phyloP scores from a whole-genome alignment of 2,888 invertebrate genomes.

The Abrostola triplasia region DNA sequence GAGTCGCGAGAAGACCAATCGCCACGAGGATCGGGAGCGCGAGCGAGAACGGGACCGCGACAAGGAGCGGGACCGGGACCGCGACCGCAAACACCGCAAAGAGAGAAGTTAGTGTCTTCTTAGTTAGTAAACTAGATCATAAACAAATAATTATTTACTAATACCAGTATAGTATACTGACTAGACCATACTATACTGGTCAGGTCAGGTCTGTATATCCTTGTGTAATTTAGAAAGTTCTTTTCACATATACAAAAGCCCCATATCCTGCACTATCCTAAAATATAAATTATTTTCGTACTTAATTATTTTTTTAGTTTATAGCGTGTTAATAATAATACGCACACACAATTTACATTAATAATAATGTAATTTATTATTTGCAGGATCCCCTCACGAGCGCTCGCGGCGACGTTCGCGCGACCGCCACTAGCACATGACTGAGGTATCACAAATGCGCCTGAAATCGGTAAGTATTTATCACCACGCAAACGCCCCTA shows the following conservation, averaged over 20 bases:
- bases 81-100: conserved; percentile 80
- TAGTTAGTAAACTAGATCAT: too few relatives aligned
- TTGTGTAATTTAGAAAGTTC: too few relatives aligned
- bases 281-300: background rate
- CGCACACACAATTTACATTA: too few relatives aligned
- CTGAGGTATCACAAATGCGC: conserved; percentile 88
- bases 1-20: conserved; percentile 64
- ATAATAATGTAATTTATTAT: too few relatives aligned
- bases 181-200: too few relatives aligned
- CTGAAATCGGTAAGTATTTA: conserved; percentile 83
- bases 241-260: too few relatives aligned
- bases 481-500: conserved; percentile 37
- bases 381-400: conserved; percentile 79
- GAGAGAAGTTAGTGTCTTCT: conserved; percentile 73
- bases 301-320: background rate
- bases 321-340: background rate
- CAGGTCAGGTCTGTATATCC: too few relatives aligned
- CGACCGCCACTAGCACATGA: conserved; percentile 82
- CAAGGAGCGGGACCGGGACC: conserved; percentile 72
- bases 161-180: too few relatives aligned
- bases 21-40: conserved; percentile 63
- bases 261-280: too few relatives aligned
- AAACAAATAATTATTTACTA: too few relatives aligned
- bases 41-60: conserved; percentile 70
- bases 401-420: conserved; percentile 83